Conservation (phyloP, 1,140 invertebrate genomes). For the Drosophila cardini region DNA sequence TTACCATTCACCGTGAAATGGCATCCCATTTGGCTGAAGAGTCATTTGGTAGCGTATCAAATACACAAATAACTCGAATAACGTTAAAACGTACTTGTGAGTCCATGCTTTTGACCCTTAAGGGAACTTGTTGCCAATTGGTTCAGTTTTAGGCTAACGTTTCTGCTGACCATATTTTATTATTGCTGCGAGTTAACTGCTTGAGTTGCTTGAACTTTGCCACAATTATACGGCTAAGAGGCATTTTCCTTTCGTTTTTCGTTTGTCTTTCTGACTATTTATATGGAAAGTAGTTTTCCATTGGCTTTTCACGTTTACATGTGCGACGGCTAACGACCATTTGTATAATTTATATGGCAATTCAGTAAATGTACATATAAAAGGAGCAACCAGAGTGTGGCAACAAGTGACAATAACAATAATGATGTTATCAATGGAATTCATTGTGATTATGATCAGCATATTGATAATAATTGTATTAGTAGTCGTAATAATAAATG, state of each 20-base stretch:
- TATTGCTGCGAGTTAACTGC: conserved; percentile 14
- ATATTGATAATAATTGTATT: neutral
- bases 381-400: conserved; percentile 41
- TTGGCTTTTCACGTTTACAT: conserved; percentile 9
- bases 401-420: conserved; percentile 42
- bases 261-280: conserved; percentile 6
- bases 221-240: conserved; percentile 33
- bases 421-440: neutral
- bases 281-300: conserved; percentile 4
- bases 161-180: conserved; percentile 16
- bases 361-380: conserved; percentile 61
- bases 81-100: neutral
- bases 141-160: neutral
- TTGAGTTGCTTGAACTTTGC: conserved; percentile 44
- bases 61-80: conserved; percentile 1
- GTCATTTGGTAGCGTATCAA: neutral
- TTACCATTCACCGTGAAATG: conserved; percentile 21
- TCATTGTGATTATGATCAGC: neutral
- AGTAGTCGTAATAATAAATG: neutral
- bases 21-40: conserved; percentile 9
- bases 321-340: conserved; percentile 44
- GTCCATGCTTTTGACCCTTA: neutral
- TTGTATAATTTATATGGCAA: conserved; percentile 75
- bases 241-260: too few species aligned
- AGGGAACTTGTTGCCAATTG: neutral